A percentile compares a stretch with the other conserved stretches of the same genome.
Conservation (phyloP, 2,113 vertebrate species). For the Lophochroa leadbeateri region DNA sequence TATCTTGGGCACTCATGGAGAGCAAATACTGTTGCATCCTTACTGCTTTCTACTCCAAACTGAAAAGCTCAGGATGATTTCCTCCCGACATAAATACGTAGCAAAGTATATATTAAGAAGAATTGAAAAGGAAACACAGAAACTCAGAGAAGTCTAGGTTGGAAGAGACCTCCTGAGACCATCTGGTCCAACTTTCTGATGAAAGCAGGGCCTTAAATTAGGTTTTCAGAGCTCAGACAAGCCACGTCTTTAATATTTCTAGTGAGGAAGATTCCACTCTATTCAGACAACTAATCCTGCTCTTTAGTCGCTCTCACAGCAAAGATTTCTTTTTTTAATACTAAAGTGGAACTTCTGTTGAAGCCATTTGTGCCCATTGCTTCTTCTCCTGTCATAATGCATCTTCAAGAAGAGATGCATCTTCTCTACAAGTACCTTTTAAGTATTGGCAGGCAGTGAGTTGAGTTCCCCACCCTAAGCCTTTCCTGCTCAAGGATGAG, state of each 20-base stretch:
- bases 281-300: background rate
- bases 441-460: background rate
- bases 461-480: background rate
- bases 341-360: background rate
- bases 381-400: background rate
- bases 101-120: background rate
- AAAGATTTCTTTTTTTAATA: background rate
- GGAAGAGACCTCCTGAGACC: background rate
- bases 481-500: background rate
- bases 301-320: background rate
- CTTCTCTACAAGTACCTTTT: background rate
- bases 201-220: background rate
- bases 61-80: background rate
- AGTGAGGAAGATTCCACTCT: background rate
- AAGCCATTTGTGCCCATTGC: background rate
- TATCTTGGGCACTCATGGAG: background rate
- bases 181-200: background rate
- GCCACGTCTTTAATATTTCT: background rate
- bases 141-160: background rate
- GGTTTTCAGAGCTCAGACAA: background rate
- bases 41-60: background rate
- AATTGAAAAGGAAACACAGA: background rate
- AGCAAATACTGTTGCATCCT: background rate
- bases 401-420: background rate
- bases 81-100: background rate